Conservation (phyloP, 2,797 vertebrate genomes). For the Taenioides sp. region DNA sequence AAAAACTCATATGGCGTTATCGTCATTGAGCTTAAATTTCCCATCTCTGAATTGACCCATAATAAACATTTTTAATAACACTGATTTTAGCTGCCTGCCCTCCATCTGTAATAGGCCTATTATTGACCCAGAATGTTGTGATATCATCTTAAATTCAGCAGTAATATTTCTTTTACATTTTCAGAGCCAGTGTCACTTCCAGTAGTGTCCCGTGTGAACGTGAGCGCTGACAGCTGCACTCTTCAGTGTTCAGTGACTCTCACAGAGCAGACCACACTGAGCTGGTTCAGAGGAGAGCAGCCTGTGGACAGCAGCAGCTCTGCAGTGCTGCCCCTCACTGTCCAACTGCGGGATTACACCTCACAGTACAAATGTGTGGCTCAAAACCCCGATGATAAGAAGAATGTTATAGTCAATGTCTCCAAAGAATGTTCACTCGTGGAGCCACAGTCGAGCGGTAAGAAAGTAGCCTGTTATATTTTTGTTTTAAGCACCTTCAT, state of each 20-base stretch:
- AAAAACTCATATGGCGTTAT: too few relatives aligned
- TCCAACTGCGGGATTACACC: background rate
- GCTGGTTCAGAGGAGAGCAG: slow-evolving; percentile 27
- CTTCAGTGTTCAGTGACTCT: slow-evolving; percentile 30
- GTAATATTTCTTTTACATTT: slow-evolving; percentile 4
- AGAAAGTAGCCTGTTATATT: too few relatives aligned
- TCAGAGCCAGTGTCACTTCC: slow-evolving; percentile 18
- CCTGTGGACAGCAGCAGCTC: slow-evolving; percentile 24
- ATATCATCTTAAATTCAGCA: too few relatives aligned
- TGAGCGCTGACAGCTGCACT: slow-evolving; percentile 21
- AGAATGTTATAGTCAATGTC: accelerated
- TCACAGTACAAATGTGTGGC: slow-evolving; percentile 33
- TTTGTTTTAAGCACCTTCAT: too few relatives aligned
- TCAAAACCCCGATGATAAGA: slow-evolving; percentile 16
- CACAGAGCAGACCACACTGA: slow-evolving; percentile 18
- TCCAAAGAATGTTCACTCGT: accelerated
- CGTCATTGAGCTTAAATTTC: too few relatives aligned
- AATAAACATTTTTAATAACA: too few relatives aligned
- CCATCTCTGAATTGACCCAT: too few relatives aligned
- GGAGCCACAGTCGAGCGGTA: too few relatives aligned
- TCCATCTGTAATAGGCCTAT: too few relatives aligned
- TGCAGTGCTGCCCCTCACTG: slow-evolving; percentile 8
- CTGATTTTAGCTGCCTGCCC: too few relatives aligned
- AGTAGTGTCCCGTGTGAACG: background rate
- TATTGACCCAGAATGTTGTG: too few relatives aligned